A percentile compares a stretch with the other conserved stretches of the same genome.
Conservation (phyloP, 2,888 invertebrate species). For the Drosophila recens region DNA sequence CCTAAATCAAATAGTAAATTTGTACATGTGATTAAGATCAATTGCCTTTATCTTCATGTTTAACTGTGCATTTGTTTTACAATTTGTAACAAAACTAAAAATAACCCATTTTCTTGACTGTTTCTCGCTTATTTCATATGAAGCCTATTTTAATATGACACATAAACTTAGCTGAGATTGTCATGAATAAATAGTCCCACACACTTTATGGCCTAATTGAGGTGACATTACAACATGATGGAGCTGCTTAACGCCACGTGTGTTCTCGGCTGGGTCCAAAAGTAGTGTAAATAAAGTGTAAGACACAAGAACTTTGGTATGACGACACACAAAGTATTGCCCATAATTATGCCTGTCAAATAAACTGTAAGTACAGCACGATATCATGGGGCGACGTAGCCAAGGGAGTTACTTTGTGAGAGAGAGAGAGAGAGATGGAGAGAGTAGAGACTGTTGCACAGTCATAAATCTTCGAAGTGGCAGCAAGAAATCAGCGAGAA, state of each 20-base stretch:
- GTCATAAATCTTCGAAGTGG: conserved; percentile 66
- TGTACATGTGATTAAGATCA: too few relatives aligned
- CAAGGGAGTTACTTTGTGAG: background rate
- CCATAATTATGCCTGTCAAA: conserved; percentile 77
- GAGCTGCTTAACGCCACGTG: conserved; percentile 29
- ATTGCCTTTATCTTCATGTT: too few relatives aligned
- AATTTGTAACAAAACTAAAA: too few relatives aligned
- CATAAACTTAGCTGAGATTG: background rate
- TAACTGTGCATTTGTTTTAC: background rate
- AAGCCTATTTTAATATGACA: background rate
- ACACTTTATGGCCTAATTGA: conserved; percentile 11
- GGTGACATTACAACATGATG: conserved; percentile 36
- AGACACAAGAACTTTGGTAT: conserved; percentile 6
- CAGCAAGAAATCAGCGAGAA: conserved; percentile 54
- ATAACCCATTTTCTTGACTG: too few relatives aligned
- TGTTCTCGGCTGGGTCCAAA: background rate
- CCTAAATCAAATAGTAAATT: too few relatives aligned
- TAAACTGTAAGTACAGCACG: conserved; percentile 73
- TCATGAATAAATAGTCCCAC: conserved; percentile 6
- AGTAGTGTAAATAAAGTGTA: conserved; percentile 13
- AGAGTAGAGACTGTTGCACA: conserved; percentile 37
- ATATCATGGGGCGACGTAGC: conserved; percentile 23
- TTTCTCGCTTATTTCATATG: too few relatives aligned
- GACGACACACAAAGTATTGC: conserved; percentile 27
- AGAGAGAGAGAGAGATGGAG: too few relatives aligned